Conservation (phyloP, 1,140 invertebrate genomes). For the Dreissena rostriformis region DNA sequence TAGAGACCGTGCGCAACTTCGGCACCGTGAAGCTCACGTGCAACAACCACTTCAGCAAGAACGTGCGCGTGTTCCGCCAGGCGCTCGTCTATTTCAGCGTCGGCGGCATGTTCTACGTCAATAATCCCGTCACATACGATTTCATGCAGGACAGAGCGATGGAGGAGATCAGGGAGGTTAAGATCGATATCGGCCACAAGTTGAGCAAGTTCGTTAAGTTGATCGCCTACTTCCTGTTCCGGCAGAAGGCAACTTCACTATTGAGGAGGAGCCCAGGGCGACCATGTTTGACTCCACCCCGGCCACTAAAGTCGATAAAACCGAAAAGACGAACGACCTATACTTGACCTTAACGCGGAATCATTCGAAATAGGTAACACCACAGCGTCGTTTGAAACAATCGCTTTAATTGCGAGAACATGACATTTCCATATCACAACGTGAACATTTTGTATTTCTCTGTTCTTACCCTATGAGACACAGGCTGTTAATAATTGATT, state of each 20-base stretch:
- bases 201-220: slow-evolving; percentile 92
- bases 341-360: neutral
- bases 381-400: no score
- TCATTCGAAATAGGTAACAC: neutral
- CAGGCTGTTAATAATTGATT: no score
- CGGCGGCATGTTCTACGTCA: slow-evolving; percentile 88
- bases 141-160: slow-evolving; percentile 92
- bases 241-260: slow-evolving; percentile 85
- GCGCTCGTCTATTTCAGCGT: slow-evolving; percentile 91
- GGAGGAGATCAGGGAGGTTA: slow-evolving; percentile 91
- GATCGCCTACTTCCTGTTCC: slow-evolving; percentile 82
- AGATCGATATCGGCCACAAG: slow-evolving; percentile 91
- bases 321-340: neutral
- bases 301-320: slow-evolving; percentile 44
- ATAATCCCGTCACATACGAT: slow-evolving; percentile 87
- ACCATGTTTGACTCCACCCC: slow-evolving; percentile 57
- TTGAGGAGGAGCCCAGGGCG: slow-evolving; percentile 83
- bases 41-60: slow-evolving; percentile 87
- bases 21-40: slow-evolving; percentile 90
- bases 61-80: slow-evolving; percentile 85
- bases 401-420: no score
- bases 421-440: no score
- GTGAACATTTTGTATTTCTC: no score
- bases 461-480: no score
- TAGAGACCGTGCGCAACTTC: slow-evolving; percentile 93